These are phyloP conservation scores for Elaphurus davidianus DNA, from an alignment of 2,113 vertebrate genomes.

Conservation along the genomic window DNA sequence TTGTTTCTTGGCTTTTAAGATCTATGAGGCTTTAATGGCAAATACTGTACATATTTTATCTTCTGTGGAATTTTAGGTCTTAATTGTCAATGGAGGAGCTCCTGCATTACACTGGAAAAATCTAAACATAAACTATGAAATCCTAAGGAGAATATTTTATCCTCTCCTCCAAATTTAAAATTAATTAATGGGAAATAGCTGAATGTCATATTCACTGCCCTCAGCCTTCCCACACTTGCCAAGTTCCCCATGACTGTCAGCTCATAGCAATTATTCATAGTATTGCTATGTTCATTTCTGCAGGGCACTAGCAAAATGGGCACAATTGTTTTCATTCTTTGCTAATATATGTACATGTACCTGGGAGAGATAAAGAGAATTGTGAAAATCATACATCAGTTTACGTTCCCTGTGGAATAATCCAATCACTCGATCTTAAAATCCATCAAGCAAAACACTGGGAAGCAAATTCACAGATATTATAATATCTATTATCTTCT, in stretches of 20 bases:
- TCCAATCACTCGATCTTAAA: not conserved
- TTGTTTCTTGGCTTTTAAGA: not conserved
- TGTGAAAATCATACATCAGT: not conserved
- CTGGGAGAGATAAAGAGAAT: not conserved
- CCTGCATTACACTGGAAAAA: not conserved
- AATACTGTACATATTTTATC: not conserved
- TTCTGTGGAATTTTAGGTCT: not conserved
- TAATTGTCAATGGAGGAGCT: not conserved
- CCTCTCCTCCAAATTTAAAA: not conserved
- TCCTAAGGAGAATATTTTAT: not conserved
- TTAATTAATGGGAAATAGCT: not conserved
- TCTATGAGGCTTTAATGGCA: not conserved
- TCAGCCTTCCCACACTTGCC: not conserved
- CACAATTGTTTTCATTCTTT: not conserved
- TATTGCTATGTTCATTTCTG: not conserved
- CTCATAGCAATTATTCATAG: not conserved
- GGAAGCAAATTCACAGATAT: conserved; percentile 18
- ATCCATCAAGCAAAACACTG: not conserved
- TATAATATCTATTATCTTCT: not conserved
- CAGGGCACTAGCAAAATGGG: not conserved
- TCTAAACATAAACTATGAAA: not conserved
- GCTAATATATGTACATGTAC: not conserved
- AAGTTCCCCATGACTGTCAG: not conserved
- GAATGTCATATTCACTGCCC: not conserved
- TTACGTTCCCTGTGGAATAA: not conserved